phyloP scores from a whole-genome alignment of 2,113 vertebrate genomes.

The Psophia crepitans region DNA sequence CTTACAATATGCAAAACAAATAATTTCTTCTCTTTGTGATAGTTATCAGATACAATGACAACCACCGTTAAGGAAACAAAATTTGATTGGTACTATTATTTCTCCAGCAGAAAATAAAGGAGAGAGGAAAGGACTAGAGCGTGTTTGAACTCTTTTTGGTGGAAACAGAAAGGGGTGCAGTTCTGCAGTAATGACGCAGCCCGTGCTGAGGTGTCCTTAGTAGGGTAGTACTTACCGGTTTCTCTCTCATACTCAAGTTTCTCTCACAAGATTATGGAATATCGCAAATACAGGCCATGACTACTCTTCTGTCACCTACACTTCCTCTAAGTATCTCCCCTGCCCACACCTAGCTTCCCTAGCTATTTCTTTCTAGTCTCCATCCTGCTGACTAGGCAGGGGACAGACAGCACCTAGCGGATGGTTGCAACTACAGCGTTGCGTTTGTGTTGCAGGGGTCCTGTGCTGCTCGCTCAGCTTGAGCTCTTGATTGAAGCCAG shows the following conservation, averaged over 20 bases:
- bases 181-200: background rate
- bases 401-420: background rate
- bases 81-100: background rate
- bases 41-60: background rate
- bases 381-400: background rate
- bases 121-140: background rate
- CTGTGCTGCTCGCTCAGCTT: background rate
- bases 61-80: background rate
- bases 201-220: background rate
- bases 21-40: background rate
- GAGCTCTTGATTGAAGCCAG: background rate
- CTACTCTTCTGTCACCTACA: background rate
- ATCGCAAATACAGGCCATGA: background rate
- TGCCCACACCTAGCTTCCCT: background rate
- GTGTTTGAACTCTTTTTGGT: background rate
- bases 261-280: background rate
- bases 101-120: background rate
- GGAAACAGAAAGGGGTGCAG: background rate
- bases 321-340: background rate
- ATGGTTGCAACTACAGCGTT: rapidly evolving
- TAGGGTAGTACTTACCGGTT: background rate
- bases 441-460: rapidly evolving
- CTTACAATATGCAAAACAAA: conserved; percentile 37
- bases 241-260: background rate
- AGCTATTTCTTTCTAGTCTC: background rate